These are phyloP conservation scores for Cichladusa arquata DNA, from an alignment of 2,113 vertebrate genomes.

Conservation along the genomic window DNA sequence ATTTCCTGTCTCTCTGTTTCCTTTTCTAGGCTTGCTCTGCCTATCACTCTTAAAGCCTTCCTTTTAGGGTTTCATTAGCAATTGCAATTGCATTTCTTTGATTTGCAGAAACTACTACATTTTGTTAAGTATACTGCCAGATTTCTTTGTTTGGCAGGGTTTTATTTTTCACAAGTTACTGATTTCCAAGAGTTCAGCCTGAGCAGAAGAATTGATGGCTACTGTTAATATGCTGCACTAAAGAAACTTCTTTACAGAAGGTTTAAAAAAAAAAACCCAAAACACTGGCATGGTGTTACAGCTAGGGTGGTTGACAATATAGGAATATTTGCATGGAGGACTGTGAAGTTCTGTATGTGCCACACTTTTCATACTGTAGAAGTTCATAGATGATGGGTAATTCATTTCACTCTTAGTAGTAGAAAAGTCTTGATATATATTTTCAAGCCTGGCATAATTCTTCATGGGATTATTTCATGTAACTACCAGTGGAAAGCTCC, in stretches of 20 bases:
- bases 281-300: background rate
- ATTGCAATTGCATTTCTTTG: background rate
- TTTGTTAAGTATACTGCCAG: background rate
- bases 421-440: background rate
- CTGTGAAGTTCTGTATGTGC: background rate
- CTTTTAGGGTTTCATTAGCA: slow-evolving; percentile 1
- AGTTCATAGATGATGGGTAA: background rate
- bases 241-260: background rate
- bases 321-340: background rate
- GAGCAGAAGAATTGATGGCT: background rate
- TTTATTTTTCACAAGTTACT: background rate
- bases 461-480: background rate
- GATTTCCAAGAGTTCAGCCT: background rate
- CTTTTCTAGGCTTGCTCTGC: background rate
- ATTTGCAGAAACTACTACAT: background rate
- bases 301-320: background rate
- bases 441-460: background rate
- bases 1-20: slow-evolving; percentile 2
- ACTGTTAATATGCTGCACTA: background rate
- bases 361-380: background rate
- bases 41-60: background rate
- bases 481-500: background rate
- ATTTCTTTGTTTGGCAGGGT: background rate
- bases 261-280: background rate
- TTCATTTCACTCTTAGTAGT: background rate